Base-by-base conservation (phyloP, 2,888 invertebrate species). In the Drosophila stalkeri region DNA sequence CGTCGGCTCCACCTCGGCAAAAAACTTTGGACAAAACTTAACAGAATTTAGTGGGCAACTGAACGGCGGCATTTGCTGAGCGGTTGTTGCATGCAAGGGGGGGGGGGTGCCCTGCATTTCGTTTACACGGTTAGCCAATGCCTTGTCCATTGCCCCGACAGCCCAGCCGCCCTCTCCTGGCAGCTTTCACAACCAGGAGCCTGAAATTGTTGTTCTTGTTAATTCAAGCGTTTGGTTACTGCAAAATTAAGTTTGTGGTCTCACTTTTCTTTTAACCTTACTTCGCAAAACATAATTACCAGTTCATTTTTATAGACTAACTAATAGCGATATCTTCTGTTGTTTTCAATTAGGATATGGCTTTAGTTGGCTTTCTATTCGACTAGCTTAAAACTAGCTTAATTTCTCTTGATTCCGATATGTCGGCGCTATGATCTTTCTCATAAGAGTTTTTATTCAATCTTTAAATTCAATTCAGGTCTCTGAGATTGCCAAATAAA, bases 221-320 rank as follows among this genome's bases (percentile, higher is more conserved):
- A 77, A 88, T 82, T 81, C 79, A 86, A 88, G 82, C 82, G 80
- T 76, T 84, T 75, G 89, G 86, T 81, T 80, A 82, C 80, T 77
- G 73, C 56, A 73, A 82, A 84, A 84, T 88, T 82, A 82, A 83
- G 83, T 84, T 82, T 75, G 81, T 55, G 75, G 68, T 71, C 62
- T 47, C 18, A 16, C 16, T n/a, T 20, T 37, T 20, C 20, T 7
- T 35, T 35, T 35, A 49, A 27, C 41, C 31, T 12, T 44, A 52
- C 43, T 54, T 59, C 54, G 52, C 62, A 72, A 72, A 87, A 82
- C 82, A 83, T 83, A 83, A 83, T 83, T 83, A 87, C 80, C 67
- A 87, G 82, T 77, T 87, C 81, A 87, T 87, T 83, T 83, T 81
- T 81, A 66, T 72, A 63, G 69, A 69, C 62, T 69, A 55, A 6